Percentiles rank a stretch among this genome's conserved stretches.
These are phyloP conservation scores for Ibidorhyncha struthersii DNA, from an alignment of 2,113 vertebrate species.

Conservation along the genomic window DNA sequence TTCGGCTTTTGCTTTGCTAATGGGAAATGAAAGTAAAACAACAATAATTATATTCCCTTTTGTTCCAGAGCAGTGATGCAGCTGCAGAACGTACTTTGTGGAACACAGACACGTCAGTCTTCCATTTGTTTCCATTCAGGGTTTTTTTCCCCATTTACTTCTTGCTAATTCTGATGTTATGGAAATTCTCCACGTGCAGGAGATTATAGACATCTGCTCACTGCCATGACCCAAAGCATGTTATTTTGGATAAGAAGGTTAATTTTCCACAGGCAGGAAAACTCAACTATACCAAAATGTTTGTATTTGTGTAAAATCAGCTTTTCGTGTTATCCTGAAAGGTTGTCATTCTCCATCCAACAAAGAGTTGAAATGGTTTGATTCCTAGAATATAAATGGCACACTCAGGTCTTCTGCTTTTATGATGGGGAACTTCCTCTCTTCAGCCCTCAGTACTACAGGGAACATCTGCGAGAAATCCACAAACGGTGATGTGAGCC, in stretches of 20 bases:
- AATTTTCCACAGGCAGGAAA: conserved; percentile 5
- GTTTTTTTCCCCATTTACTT: background rate
- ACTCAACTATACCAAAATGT: background rate
- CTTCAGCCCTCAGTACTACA: background rate
- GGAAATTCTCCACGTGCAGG: conserved; percentile 47
- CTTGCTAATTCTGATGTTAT: conserved; percentile 58
- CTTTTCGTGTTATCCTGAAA: background rate
- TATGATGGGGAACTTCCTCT: background rate
- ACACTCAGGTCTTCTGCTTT: background rate
- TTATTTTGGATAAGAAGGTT: conserved; percentile 18
- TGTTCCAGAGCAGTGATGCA: conserved; percentile 48
- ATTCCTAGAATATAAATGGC: background rate
- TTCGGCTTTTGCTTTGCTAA: conserved; percentile 1
- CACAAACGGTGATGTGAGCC: background rate
- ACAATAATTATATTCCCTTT: conserved; percentile 41
- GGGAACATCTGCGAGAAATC: background rate
- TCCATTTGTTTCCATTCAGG: conserved; percentile 47
- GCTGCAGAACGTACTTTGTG: conserved; percentile 29
- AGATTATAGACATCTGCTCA: conserved; percentile 55
- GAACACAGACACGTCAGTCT: conserved; percentile 10
- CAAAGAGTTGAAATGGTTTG: background rate
- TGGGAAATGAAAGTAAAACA: conserved; percentile 46
- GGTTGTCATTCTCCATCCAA: background rate
- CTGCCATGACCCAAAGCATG: background rate
- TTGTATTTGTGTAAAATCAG: background rate